Evolutionary conservation across 2,888 invertebrate genomes (phyloP).

Genomic region (Trachelus tabidus): DNA sequence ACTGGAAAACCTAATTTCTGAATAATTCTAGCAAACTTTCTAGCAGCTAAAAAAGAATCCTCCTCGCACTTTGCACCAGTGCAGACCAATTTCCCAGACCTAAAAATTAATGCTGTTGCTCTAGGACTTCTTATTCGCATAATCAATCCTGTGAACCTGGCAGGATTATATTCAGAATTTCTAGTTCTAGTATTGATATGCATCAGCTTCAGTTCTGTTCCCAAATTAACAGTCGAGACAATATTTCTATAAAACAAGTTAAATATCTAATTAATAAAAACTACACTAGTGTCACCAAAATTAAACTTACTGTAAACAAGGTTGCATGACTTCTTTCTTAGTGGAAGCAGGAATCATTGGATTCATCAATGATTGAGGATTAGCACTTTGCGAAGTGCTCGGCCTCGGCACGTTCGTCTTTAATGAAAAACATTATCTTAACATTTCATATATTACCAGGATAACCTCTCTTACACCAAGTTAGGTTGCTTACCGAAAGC

Average conservation of each 20-base stretch:
- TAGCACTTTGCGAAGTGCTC: conserved; percentile 49
- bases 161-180: conserved; percentile 86
- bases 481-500: conserved; percentile 44
- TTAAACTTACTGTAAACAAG: conserved; percentile 54
- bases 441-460: neutral
- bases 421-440: conserved; percentile 14
- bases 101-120: conserved; percentile 80
- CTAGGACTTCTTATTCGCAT: conserved; percentile 86
- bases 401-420: conserved; percentile 58
- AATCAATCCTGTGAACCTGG: conserved; percentile 83
- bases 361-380: conserved; percentile 52
- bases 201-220: conserved; percentile 77
- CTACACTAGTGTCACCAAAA: neutral
- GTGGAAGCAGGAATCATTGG: conserved; percentile 47
- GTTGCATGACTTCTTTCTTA: conserved; percentile 53
- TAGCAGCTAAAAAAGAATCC: conserved; percentile 80
- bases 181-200: conserved; percentile 83
- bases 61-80: conserved; percentile 84
- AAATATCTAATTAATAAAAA: neutral
- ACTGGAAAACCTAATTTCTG: conserved; percentile 84
- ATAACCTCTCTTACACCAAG: conserved; percentile 6
- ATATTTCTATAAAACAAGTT: conserved; percentile 74
- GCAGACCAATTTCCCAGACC: conserved; percentile 85
- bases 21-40: conserved; percentile 85
- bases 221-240: conserved; percentile 82